Conservation (phyloP, 2,113 vertebrate species). For the Dromaius novaehollandiae region DNA sequence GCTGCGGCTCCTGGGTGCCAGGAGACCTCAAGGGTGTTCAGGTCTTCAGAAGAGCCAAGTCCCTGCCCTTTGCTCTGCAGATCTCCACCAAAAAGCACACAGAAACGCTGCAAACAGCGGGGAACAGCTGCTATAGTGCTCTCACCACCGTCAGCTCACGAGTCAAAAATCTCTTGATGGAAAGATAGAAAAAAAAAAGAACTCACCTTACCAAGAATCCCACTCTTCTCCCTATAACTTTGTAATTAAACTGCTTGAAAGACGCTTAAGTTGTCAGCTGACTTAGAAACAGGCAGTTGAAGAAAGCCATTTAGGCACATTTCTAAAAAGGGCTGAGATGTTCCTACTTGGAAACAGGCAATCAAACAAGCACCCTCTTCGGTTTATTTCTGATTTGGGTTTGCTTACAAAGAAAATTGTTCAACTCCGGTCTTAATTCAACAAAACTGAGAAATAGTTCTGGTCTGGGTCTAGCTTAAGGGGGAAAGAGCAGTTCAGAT, state of each 20-base stretch:
- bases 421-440: not conserved
- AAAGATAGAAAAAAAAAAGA: not conserved
- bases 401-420: not conserved
- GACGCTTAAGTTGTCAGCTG: not conserved
- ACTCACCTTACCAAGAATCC: not conserved
- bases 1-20: not conserved
- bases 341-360: not conserved
- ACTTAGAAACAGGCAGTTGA: not conserved
- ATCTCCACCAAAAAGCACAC: not conserved
- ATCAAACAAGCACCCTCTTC: not conserved
- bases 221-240: not conserved
- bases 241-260: not conserved
- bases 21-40: not conserved
- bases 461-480: not conserved
- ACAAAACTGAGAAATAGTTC: not conserved
- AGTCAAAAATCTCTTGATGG: not conserved
- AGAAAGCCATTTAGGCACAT: not conserved
- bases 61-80: not conserved
- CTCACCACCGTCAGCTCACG: not conserved
- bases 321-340: not conserved
- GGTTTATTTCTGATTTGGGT: not conserved
- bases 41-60: not conserved
- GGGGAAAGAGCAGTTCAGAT: not conserved
- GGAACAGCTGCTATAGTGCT: fast-evolving
- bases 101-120: fast-evolving